These are phyloP conservation scores for Cherax destructor DNA, from an alignment of 1,140 invertebrate species.

Conservation along the genomic window DNA sequence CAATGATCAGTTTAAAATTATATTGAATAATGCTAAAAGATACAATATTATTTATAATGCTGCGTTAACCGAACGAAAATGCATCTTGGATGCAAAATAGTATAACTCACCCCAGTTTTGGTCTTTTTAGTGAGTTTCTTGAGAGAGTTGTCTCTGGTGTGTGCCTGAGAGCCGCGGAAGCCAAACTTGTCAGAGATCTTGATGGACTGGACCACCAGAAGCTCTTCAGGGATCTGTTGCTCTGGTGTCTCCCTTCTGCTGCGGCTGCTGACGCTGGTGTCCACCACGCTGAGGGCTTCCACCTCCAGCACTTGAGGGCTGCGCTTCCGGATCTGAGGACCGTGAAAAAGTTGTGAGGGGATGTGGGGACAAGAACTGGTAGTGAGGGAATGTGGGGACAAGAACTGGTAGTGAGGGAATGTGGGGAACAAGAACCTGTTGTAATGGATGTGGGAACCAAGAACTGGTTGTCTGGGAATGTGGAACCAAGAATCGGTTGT, in stretches of 20 bases:
- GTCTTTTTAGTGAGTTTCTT: slow-evolving; percentile 27
- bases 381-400: no score
- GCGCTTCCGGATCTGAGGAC: slow-evolving; percentile 4
- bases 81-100: no score
- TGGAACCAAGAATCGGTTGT: no score
- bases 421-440: no score
- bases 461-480: no score
- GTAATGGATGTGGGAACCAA: no score
- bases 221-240: slow-evolving; percentile 80
- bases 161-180: slow-evolving; percentile 60
- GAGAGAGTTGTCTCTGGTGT: slow-evolving; percentile 32
- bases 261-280: neutral
- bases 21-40: neutral
- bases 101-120: slow-evolving; percentile 17
- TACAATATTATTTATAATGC: neutral
- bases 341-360: neutral
- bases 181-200: slow-evolving; percentile 95
- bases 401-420: no score
- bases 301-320: slow-evolving; percentile 18
- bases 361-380: no score
- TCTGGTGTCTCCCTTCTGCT: slow-evolving; percentile 50
- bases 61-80: no score
- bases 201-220: slow-evolving; percentile 91
- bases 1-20: no score
- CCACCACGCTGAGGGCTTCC: slow-evolving; percentile 11